Evolutionary conservation across 2,113 vertebrate species (phyloP).

Genomic region (Sarotherodon lohbergeri): DNA sequence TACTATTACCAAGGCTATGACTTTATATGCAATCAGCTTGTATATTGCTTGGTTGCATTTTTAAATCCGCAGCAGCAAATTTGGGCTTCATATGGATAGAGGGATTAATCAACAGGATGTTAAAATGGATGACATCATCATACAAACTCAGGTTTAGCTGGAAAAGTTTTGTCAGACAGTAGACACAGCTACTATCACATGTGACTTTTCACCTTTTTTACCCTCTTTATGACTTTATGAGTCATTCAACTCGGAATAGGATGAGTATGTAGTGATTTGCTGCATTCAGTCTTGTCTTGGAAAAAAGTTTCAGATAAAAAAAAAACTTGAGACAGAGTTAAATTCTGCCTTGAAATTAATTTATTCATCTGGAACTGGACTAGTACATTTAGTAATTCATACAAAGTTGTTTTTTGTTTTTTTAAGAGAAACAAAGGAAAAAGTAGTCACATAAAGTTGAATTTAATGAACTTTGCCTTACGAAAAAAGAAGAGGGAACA

Average conservation of each 20-base stretch:
- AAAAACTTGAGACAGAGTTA: not conserved
- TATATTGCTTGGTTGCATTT: slow-evolving; percentile 64
- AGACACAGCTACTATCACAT: slow-evolving; percentile 2
- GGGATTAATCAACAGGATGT: slow-evolving; percentile 66
- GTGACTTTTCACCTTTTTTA: not conserved
- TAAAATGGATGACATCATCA: slow-evolving; percentile 63
- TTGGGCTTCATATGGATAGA: slow-evolving; percentile 58
- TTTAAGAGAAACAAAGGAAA: not conserved
- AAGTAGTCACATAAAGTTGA: not conserved
- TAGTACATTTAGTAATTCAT: not conserved
- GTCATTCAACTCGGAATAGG: not conserved
- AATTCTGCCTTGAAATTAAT: not conserved
- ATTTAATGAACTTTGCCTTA: not conserved
- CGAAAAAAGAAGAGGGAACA: not conserved
- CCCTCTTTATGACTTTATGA: not conserved
- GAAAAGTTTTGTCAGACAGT: slow-evolving; percentile 25
- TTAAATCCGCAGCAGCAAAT: slow-evolving; percentile 61
- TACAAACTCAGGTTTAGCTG: slow-evolving; percentile 12
- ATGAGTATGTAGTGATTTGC: not conserved
- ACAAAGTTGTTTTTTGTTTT: not conserved
- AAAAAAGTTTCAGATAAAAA: not conserved
- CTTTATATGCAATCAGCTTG: slow-evolving; percentile 67
- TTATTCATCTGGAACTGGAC: not conserved
- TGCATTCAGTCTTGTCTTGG: slow-evolving; percentile 24
- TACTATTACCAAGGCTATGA: slow-evolving; percentile 48